Base-by-base conservation (phyloP, 2,113 vertebrate species). In the Brachypodius melanocephalos region DNA sequence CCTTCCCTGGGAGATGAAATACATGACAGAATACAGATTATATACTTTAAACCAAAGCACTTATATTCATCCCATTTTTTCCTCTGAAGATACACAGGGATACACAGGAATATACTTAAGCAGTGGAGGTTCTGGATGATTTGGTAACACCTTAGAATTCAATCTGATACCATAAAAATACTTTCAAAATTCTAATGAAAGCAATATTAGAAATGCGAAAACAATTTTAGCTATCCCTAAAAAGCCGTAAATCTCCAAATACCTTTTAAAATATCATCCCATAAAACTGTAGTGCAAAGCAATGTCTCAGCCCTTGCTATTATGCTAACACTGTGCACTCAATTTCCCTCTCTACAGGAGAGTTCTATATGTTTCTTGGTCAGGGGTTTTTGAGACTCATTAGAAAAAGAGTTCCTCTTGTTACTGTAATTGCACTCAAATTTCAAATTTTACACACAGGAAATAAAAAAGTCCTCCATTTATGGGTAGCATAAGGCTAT, bases 11-110 rank as follows among this genome's bases (percentile, higher is more conserved):
- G 95, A 97, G 95, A 96, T 93, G 90, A 80, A 97, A 67, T 89
- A 95, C 86, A 74, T 95, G 96, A 95, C 94, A 97, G 96, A 96
- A 98, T 97, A 97, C 93, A 97, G 95, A 98, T 97, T 94, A 95
- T 85, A 86, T 62, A 84, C 91, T 97, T 97, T 97, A 96, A 98
- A 97, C 88, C 76, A 96, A 83, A 88, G 59, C 67, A 79, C 66
- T 88, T 79, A 52, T 32, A 74, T 93, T 85, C 81, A 38, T 71
- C 61, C 75, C 93, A 51, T 89, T 83, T 93, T 95, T 90, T 85
- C 66, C 82, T 88, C 81, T 73, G 71, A 95, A 96, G 74, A 88
- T 55, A 77, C 72, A 52, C 6, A 46, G 69, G 67, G 78, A 95
- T 93, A 95, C n/a, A 43, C 92, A 83, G 90, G 82, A 94, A 96